Conservation (phyloP, 2,797 vertebrate species). For the Oreonectes daqikongensis region DNA sequence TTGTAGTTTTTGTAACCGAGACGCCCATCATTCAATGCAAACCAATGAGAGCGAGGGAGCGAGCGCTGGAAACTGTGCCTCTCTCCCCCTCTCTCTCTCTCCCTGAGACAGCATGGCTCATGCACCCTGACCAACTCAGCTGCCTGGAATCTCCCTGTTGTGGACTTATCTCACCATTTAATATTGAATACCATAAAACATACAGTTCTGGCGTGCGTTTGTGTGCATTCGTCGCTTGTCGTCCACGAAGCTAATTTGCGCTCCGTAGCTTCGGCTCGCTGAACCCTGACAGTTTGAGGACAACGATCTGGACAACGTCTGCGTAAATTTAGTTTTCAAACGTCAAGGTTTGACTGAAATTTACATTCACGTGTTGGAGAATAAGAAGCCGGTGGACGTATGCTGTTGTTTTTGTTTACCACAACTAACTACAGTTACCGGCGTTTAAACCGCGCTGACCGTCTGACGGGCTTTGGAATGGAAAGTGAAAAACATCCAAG, state of each 20-base stretch:
- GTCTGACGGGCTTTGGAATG: not conserved
- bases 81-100: constrained; percentile 46
- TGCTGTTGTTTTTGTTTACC: not conserved
- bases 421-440: constrained; percentile 27
- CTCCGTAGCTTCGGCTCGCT: not conserved
- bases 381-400: constrained; percentile 14
- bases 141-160: constrained; percentile 14
- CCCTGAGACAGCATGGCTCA: constrained; percentile 57
- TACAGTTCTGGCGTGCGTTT: not conserved
- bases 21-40: constrained; percentile 76
- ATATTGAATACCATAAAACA: not conserved
- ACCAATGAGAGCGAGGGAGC: constrained; percentile 75
- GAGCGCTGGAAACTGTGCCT: constrained; percentile 56
- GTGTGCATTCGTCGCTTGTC: not conserved
- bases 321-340: not conserved
- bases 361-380: constrained; percentile 27
- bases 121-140: constrained; percentile 35
- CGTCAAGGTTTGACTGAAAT: not conserved
- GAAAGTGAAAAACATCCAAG: constrained; percentile 13
- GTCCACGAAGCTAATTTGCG: not conserved
- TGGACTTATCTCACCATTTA: constrained; percentile 42
- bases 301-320: constrained; percentile 6
- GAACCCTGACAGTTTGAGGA: constrained; percentile 45
- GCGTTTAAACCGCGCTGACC: not conserved
- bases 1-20: constrained; percentile 66